Conservation (phyloP, 2,113 vertebrate genomes). For the Chunga burmeisteri region DNA sequence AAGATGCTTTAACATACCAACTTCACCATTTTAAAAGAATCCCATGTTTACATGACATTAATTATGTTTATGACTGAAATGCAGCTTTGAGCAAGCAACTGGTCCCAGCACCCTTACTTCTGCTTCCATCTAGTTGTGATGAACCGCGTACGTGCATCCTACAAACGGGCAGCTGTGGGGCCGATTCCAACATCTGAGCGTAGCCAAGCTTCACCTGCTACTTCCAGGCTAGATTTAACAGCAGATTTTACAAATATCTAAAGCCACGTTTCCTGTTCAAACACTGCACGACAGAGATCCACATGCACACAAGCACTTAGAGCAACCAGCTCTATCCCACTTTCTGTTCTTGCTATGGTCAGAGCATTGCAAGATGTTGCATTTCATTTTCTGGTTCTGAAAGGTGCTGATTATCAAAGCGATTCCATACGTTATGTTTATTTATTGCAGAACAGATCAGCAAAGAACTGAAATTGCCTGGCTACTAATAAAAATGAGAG, state of each 20-base stretch:
- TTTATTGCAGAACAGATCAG: background rate
- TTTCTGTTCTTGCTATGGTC: background rate
- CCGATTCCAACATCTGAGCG: background rate
- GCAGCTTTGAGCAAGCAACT: background rate
- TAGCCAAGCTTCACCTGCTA: background rate
- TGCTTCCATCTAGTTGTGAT: background rate
- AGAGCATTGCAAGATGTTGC: background rate
- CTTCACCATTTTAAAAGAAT: background rate
- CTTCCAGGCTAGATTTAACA: background rate
- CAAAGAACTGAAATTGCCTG: background rate
- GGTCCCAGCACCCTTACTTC: background rate
- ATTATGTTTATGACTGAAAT: background rate
- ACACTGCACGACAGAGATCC: background rate
- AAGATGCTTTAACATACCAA: background rate
- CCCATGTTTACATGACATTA: background rate
- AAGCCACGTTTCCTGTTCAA: background rate
- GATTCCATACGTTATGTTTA: background rate
- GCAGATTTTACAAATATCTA: background rate
- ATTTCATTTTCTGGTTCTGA: background rate
- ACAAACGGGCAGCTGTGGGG: rapidly evolving
- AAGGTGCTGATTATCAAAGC: background rate
- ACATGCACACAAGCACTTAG: background rate
- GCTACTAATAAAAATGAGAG: background rate
- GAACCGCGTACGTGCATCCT: rapidly evolving
- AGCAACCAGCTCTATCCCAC: background rate